Evolutionary conservation across 37 sponge, comb jelly and placozoan genomes (phyloP).

Genomic region (Diacarnus erythraeanus): DNA sequence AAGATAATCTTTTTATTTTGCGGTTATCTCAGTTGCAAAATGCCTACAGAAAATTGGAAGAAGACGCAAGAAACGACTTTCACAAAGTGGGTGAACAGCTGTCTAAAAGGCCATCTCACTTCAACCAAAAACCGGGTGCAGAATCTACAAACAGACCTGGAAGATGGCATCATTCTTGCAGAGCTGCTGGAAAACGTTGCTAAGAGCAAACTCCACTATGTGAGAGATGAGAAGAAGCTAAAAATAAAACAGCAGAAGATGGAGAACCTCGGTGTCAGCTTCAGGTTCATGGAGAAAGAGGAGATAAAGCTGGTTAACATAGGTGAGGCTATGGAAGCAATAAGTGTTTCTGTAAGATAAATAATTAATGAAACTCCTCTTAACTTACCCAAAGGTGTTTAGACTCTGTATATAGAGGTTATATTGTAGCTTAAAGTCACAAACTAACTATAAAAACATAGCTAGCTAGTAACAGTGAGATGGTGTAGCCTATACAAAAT

Average conservation of each 20-base stretch:
- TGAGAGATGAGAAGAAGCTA: slow-evolving; percentile 56
- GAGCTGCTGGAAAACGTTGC: slow-evolving; percentile 80
- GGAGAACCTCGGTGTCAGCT: slow-evolving; percentile 76
- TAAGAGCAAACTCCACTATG: slow-evolving; percentile 15
- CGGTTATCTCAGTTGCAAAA: neutral
- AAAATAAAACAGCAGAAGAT: slow-evolving; percentile 55
- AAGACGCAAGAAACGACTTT: slow-evolving; percentile 87
- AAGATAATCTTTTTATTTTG: neutral
- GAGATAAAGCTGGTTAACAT: slow-evolving; percentile 89
- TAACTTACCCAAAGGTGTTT: neutral
- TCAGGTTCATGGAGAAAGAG: slow-evolving; percentile 69
- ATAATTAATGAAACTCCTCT: neutral
- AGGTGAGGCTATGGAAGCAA: too few species aligned
- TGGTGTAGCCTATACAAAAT: too few species aligned
- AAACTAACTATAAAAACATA: neutral
- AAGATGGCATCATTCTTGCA: slow-evolving; percentile 86
- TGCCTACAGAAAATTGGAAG: slow-evolving; percentile 78
- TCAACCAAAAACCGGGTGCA: slow-evolving; percentile 43
- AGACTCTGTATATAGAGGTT: neutral
- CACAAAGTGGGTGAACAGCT: slow-evolving; percentile 91
- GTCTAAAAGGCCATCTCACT: slow-evolving; percentile 57
- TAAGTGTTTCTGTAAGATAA: neutral
- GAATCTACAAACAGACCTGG: slow-evolving; percentile 74
- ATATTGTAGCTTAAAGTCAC: neutral
- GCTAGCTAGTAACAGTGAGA: neutral